Base-by-base conservation (phyloP, 2,113 vertebrate genomes). In the Podocnemis expansa region DNA sequence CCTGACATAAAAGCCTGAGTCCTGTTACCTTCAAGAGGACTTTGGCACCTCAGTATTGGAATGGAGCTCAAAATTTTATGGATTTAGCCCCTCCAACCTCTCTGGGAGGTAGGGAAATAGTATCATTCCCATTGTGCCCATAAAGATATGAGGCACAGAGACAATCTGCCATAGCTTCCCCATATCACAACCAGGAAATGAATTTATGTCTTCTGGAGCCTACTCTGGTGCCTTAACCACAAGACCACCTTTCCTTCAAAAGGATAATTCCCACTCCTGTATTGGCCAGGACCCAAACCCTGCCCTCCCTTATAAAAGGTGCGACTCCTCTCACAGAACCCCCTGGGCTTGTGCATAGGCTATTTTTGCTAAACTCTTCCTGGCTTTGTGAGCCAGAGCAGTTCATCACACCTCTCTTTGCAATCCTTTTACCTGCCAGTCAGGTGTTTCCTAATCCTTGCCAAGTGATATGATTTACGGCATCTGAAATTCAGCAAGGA, bases 201-300 rank as follows among this genome's bases (percentile, higher is more conserved):
- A 21, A 70, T 38, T 38, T 10, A 22, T 38, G 63, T 70, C 34
- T 38, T 6, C 38, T 38, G 9, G n/a, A 38, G 21, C n/a, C n/a
- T 19, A 11, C 19, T 22, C 21, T 38, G 17, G 14, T 67, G 16
- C 24, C 6, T 8, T 54, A n/a, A 49, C 31, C 47, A 51, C 78
- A 52, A 34, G 4, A n/a, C 41, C 5, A 3, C 8, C 11, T 14
- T 47, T 80, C 24, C 27, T 80, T 45, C 45, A 56, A 11, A 34
- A 58, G 75, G n/a, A 31, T 43, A 75, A 3, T 24, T n/a, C 29
- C 24, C 56, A 31, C 17, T 88, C 51, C 79, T 79, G 58, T 4
- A 2, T 19, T 0, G 2, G 3, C 24, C 45, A 88, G 17, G 1
- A 25, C 38, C 12, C 12, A 11, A 80, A 12, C 51, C 22, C 3